phyloP scores from a whole-genome alignment of 2,888 invertebrate genomes.

The Rutpela maculata region DNA sequence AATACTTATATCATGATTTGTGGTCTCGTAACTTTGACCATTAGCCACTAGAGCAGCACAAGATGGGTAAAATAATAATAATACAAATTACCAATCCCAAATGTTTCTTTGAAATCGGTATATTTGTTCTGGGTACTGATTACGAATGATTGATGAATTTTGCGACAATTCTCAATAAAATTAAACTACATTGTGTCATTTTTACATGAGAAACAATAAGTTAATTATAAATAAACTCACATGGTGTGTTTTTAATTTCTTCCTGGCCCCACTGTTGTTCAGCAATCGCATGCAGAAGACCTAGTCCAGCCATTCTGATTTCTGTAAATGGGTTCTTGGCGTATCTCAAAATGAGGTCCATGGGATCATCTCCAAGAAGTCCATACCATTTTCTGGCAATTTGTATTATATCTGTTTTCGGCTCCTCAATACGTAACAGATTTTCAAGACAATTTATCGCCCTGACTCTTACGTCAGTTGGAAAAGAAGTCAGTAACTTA shows the following conservation, averaged over 20 bases:
- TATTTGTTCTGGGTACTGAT: no score
- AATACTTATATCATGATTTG: no score
- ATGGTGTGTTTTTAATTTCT: constrained; percentile 82
- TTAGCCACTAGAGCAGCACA: no score
- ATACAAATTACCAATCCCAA: no score
- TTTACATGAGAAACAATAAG: no score
- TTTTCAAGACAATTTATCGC: constrained; percentile 81
- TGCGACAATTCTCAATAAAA: no score
- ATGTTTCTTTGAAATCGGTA: no score
- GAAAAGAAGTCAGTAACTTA: constrained; percentile 77
- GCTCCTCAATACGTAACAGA: constrained; percentile 74
- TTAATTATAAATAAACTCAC: constrained; percentile 69
- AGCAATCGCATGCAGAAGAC: constrained; percentile 81
- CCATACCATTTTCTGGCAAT: constrained; percentile 81
- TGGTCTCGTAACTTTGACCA: no score
- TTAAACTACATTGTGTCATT: no score
- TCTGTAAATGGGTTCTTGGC: constrained; percentile 88
- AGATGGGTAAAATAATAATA: no score
- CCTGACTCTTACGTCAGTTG: constrained; percentile 81
- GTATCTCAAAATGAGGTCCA: constrained; percentile 76
- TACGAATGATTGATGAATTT: no score
- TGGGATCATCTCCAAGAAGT: constrained; percentile 75
- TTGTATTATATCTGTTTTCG: constrained; percentile 72
- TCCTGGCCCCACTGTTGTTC: constrained; percentile 88
- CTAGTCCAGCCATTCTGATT: constrained; percentile 82